Evolutionary conservation across 2,888 invertebrate genomes (phyloP), one percentile per base, ranked within the genome.

Genomic region (Caenorhabditis zanzibari): DNA sequence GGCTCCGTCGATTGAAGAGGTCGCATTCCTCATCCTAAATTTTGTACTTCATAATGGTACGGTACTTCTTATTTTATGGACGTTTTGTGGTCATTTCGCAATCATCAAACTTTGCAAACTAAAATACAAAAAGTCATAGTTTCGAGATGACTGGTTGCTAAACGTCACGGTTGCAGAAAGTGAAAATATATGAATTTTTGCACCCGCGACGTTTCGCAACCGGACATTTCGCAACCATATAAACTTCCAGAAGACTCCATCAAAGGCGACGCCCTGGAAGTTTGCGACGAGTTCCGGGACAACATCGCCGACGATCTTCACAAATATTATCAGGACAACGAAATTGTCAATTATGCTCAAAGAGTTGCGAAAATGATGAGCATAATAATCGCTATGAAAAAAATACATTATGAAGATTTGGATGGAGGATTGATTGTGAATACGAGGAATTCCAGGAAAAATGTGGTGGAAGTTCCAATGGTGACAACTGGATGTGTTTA

Each of bases 191-290:
- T n/a, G n/a, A n/a, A n/a, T n/a, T n/a, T n/a, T n/a, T n/a, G n/a
- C n/a, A n/a, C n/a, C n/a, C n/a, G n/a, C n/a, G n/a, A n/a, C n/a
- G n/a, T n/a, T n/a, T n/a, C n/a, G n/a, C n/a, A n/a, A n/a, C n/a
- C n/a, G n/a, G n/a, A n/a, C n/a, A n/a, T n/a, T n/a, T n/a, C n/a
- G n/a, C n/a, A n/a, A n/a, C n/a, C n/a, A n/a, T n/a, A n/a, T n/a
- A n/a, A n/a, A n/a, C n/a, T n/a, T n/a, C n/a, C 81, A 81, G 81
- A 82, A 64, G 81, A 75, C 10, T 61, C 19, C 2, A 75, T 82
- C 14, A n/a, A 52, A 7, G 81, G 71, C 1, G 66, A 71, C 9
- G 56, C 75, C 1, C 32, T 82, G 19, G 52, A 41, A 14, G 59
- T 82, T 10, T 71, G 71, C 26, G 64, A 82, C 32, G 47, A 75